Evolutionary conservation across 2,888 invertebrate genomes (phyloP).

Genomic region (Agonopterix subpropinquella): DNA sequence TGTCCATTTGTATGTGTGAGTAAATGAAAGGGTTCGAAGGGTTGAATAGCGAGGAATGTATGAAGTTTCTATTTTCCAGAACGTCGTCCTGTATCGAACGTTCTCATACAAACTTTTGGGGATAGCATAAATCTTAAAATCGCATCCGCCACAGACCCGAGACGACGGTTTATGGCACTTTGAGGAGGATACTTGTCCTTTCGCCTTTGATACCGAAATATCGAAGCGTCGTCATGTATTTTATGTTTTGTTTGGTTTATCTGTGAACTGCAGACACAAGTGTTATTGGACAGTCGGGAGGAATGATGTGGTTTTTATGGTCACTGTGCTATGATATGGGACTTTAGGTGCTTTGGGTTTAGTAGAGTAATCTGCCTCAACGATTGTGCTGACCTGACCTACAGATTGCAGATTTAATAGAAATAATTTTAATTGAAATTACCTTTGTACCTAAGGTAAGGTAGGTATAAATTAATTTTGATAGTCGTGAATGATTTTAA

Average conservation of each 20-base stretch:
- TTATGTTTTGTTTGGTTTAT: slow-evolving; percentile 12
- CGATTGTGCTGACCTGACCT: too few relatives aligned
- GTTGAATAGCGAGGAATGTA: background rate
- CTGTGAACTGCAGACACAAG: background rate
- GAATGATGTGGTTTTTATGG: too few relatives aligned
- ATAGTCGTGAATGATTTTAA: too few relatives aligned
- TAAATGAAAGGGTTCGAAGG: background rate
- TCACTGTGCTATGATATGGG: too few relatives aligned
- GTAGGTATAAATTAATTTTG: too few relatives aligned
- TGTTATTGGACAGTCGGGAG: too few relatives aligned
- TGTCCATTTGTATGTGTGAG: too few relatives aligned
- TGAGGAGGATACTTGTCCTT: slow-evolving; percentile 26
- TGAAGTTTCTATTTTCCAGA: slow-evolving; percentile 28
- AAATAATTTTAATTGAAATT: too few relatives aligned
- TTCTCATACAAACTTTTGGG: slow-evolving; percentile 35
- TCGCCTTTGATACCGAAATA: slow-evolving; percentile 19
- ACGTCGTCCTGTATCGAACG: slow-evolving; percentile 35
- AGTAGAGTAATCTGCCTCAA: too few relatives aligned
- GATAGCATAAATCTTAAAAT: slow-evolving; percentile 41
- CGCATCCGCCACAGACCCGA: slow-evolving; percentile 28
- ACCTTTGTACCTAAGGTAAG: too few relatives aligned
- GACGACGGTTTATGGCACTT: slow-evolving; percentile 37
- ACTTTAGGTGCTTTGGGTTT: too few relatives aligned
- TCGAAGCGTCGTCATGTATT: slow-evolving; percentile 9
- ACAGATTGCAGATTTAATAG: too few relatives aligned